Conservation (phyloP, 2,888 invertebrate genomes). For the Venustoraphidia nigricollis region DNA sequence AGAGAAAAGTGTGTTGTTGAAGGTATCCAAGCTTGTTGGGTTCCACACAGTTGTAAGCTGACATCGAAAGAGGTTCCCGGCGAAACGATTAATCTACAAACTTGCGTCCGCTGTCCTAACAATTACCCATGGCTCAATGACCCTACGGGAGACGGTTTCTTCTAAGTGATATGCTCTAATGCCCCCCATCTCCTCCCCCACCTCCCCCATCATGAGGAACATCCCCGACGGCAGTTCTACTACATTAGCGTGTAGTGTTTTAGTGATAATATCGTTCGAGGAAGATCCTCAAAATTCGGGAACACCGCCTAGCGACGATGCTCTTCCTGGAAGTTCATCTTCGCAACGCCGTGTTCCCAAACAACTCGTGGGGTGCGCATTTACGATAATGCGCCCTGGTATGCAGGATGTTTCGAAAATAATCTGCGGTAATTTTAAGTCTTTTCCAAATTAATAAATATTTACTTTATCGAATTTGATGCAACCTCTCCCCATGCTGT, state of each 20-base stretch:
- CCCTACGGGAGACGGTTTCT: slow-evolving; percentile 80
- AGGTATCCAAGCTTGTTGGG: slow-evolving; percentile 68
- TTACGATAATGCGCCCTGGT: background rate
- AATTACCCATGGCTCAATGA: slow-evolving; percentile 93
- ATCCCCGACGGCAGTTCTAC: too few relatives aligned
- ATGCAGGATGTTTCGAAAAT: background rate
- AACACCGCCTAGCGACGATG: too few relatives aligned
- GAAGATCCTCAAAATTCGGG: too few relatives aligned
- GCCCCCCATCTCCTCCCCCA: slow-evolving; percentile 8
- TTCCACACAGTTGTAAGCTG: slow-evolving; percentile 80
- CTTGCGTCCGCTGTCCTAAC: slow-evolving; percentile 83
- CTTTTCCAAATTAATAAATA: too few relatives aligned
- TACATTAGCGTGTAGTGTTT: too few relatives aligned
- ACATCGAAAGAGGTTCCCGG: slow-evolving; percentile 88
- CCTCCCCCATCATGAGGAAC: background rate
- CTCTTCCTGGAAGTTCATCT: background rate
- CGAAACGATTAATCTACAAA: slow-evolving; percentile 85
- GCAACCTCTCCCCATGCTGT: too few relatives aligned
- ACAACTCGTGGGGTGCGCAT: background rate
- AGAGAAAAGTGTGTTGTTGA: slow-evolving; percentile 87
- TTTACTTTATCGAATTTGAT: too few relatives aligned
- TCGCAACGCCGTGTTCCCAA: background rate
- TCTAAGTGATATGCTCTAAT: slow-evolving; percentile 40
- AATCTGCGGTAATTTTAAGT: too few relatives aligned
- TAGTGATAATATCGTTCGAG: too few relatives aligned